phyloP scores from a whole-genome alignment of 2,888 invertebrate species.

The Atethmia centrago region DNA sequence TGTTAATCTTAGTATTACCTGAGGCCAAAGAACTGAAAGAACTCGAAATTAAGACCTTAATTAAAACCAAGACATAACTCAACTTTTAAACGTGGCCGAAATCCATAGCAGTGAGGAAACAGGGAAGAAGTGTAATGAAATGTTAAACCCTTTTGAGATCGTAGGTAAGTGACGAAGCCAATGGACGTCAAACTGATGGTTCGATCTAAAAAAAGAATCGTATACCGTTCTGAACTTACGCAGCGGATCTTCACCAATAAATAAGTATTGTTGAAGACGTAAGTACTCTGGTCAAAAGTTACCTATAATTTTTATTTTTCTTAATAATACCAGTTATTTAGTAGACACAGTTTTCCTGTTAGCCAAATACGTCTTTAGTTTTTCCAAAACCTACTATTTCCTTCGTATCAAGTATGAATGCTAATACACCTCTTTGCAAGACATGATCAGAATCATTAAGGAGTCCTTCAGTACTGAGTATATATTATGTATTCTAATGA shows the following conservation, averaged over 20 bases:
- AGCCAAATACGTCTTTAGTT: slow-evolving; percentile 34
- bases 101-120: background rate
- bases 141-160: background rate
- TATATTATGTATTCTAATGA: slow-evolving; percentile 10
- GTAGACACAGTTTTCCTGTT: slow-evolving; percentile 40
- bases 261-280: background rate
- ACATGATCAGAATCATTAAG: slow-evolving; percentile 32
- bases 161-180: background rate
- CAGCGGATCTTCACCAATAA: background rate
- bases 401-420: slow-evolving; percentile 32
- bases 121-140: background rate
- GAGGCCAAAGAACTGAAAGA: background rate
- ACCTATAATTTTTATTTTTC: background rate
- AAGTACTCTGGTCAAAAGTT: background rate
- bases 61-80: background rate
- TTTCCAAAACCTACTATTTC: slow-evolving; percentile 34
- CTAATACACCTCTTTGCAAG: slow-evolving; percentile 13
- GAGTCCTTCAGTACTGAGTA: slow-evolving; percentile 26
- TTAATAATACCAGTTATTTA: slow-evolving; percentile 4
- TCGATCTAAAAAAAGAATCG: background rate
- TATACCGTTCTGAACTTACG: background rate
- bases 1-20: background rate
- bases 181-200: background rate
- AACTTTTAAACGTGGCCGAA: background rate
- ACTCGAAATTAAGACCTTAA: background rate